Conservation (phyloP, 2,113 vertebrate genomes). For the Tupaia tana region DNA sequence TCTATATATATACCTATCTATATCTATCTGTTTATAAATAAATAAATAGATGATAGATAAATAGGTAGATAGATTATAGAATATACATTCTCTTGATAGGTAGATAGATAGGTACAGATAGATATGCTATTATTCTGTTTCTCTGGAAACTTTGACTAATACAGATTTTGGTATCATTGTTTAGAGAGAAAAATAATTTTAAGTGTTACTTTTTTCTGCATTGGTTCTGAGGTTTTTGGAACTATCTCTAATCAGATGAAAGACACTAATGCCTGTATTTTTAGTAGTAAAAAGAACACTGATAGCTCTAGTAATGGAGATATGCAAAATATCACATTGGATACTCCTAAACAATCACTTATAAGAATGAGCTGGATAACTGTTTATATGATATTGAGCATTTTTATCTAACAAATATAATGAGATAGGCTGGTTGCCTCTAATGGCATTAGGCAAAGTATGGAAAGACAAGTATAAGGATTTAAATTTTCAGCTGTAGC, state of each 20-base stretch:
- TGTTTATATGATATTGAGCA: neutral
- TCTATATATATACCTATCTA: neutral
- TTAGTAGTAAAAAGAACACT: neutral
- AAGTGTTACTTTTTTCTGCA: neutral
- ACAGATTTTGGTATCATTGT: neutral
- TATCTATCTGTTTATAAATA: no score
- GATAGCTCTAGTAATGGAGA: neutral
- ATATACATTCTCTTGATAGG: no score
- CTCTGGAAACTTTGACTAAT: neutral
- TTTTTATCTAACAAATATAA: neutral
- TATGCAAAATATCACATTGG: neutral
- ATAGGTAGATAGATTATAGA: no score
- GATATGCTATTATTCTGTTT: neutral
- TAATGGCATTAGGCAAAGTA: neutral
- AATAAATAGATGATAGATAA: no score
- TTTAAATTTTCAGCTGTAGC: neutral
- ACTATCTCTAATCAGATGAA: neutral
- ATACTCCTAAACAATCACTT: neutral
- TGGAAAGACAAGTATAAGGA: neutral
- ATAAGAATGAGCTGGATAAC: neutral
- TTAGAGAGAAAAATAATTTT: neutral
- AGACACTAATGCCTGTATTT: neutral
- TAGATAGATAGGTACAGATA: neutral
- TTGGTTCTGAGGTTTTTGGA: neutral
- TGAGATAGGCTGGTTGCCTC: neutral